Percentiles rank a stretch among this genome's conserved stretches.
Evolutionary conservation across 2,888 invertebrate species (phyloP).

Genomic region (Dastarcus helophoroides): DNA sequence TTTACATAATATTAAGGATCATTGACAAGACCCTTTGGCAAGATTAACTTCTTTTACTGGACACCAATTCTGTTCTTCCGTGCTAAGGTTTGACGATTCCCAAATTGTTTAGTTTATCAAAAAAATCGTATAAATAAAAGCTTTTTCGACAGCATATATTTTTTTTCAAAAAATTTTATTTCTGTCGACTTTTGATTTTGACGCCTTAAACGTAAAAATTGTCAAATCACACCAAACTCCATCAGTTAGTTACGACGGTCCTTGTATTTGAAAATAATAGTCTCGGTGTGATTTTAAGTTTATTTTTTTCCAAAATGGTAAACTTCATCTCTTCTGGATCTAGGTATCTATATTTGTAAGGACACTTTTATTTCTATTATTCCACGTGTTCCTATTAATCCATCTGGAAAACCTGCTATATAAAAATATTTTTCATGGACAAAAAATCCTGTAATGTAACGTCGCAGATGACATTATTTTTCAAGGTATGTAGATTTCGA

Average conservation of each 20-base stretch:
- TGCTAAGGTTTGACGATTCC: no score
- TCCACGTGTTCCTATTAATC: not conserved
- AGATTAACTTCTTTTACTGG: no score
- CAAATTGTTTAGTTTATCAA: not conserved
- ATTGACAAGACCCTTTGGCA: slow-evolving; percentile 1
- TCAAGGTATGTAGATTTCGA: no score
- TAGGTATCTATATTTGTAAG: not conserved
- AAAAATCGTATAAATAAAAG: slow-evolving; percentile 3
- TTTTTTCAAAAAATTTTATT: not conserved
- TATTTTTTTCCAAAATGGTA: not conserved
- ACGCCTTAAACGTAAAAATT: slow-evolving; percentile 3
- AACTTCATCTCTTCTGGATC: not conserved
- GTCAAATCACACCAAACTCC: slow-evolving; percentile 3
- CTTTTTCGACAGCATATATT: not conserved
- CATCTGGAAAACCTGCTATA: slow-evolving; percentile 4
- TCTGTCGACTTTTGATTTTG: not conserved
- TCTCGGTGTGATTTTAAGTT: not conserved
- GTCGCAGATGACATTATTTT: no score
- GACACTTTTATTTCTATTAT: slow-evolving; percentile 6
- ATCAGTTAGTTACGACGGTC: not conserved
- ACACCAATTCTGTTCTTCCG: slow-evolving; percentile 1
- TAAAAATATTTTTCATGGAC: no score
- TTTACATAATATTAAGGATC: slow-evolving; percentile 1
- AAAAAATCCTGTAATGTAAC: no score
- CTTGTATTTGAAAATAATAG: slow-evolving; percentile 3